Evolutionary conservation across 2,888 invertebrate species (phyloP).

Genomic region (Clitarchus hookeri): DNA sequence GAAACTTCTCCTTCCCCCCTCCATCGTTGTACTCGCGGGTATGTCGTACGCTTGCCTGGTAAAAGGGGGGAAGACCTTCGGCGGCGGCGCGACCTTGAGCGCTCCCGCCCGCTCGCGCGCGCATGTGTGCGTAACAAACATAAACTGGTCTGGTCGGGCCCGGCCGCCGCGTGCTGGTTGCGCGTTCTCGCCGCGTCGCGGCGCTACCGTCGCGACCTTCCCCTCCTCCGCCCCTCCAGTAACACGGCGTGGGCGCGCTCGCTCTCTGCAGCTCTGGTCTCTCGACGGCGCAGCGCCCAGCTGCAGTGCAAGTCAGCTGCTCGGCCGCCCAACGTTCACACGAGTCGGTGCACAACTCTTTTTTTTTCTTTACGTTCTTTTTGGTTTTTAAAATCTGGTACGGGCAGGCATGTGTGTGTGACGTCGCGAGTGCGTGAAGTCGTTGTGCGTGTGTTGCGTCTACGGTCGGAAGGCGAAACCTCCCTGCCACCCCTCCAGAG

Average conservation of each 20-base stretch:
- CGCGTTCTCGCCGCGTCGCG: background rate
- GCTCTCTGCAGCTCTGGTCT: background rate
- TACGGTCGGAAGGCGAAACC: too few species aligned
- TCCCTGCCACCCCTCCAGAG: too few species aligned
- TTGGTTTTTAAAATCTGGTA: too few species aligned
- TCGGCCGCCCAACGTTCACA: background rate
- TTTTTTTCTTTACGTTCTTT: too few species aligned
- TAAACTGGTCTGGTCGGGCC: constrained; percentile 7
- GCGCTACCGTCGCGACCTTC: constrained; percentile 24
- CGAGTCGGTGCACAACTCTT: background rate
- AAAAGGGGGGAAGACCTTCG: background rate
- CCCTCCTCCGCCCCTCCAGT: background rate
- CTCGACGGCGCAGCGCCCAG: background rate
- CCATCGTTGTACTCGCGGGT: background rate
- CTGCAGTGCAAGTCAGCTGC: constrained; percentile 17
- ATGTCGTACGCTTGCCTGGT: background rate
- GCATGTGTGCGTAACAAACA: background rate
- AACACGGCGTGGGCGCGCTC: background rate
- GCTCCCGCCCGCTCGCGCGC: constrained; percentile 11
- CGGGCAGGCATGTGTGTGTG: background rate
- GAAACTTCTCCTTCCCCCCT: background rate
- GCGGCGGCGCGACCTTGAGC: background rate
- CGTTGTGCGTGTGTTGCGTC: constrained; percentile 45
- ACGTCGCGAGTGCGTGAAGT: background rate
- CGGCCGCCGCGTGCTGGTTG: background rate